These are phyloP conservation scores for Nipponia nippon DNA, from an alignment of 2,113 vertebrate genomes.

Conservation along the genomic window DNA sequence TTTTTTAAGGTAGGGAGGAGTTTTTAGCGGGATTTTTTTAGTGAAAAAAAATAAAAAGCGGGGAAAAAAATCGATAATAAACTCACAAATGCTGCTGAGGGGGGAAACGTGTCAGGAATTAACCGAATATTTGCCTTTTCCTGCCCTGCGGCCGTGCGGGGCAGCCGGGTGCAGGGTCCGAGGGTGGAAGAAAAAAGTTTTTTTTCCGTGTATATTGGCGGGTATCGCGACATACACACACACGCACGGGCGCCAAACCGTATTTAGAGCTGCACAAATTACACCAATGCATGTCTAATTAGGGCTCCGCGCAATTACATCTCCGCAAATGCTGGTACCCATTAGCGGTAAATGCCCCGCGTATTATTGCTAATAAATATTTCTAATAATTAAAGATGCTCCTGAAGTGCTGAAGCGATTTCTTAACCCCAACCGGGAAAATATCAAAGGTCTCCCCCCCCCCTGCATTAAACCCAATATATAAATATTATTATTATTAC, in stretches of 20 bases:
- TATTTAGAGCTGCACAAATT: not conserved
- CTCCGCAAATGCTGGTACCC: not conserved
- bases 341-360: not conserved
- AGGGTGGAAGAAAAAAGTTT: not conserved
- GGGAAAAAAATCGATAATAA: not conserved
- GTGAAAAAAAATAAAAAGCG: not conserved
- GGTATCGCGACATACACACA: not conserved
- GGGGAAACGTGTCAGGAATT: not conserved
- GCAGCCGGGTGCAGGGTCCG: not conserved
- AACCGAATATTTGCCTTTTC: not conserved
- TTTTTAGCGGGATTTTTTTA: too few species aligned
- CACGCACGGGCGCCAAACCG: rapidly evolving
- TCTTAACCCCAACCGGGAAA: not conserved
- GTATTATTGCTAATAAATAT: not conserved
- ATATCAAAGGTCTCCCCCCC: too few species aligned
- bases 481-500: not conserved
- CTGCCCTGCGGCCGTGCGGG: not conserved
- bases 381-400: not conserved
- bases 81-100: not conserved
- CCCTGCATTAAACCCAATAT: too few species aligned
- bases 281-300: not conserved
- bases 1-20: not conserved
- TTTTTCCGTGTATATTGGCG: not conserved
- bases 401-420: not conserved
- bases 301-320: not conserved